Conservation (phyloP, 2,888 invertebrate species). For the Metallyticus violacea region DNA sequence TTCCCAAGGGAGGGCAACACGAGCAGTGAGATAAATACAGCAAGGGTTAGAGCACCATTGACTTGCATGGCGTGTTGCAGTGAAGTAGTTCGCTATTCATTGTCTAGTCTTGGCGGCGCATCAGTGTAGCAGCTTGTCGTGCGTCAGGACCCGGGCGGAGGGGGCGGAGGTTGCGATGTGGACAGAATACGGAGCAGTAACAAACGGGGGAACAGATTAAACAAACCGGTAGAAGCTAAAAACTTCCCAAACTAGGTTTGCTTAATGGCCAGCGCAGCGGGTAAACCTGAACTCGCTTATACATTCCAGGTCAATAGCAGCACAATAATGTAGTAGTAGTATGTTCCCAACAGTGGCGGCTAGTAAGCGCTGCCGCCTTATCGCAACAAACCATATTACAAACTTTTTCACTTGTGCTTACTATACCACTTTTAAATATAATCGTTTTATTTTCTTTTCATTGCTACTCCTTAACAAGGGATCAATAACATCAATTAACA, state of each 20-base stretch:
- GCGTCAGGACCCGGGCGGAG: background rate
- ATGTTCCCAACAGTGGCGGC: too few species aligned
- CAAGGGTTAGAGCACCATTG: constrained; percentile 9
- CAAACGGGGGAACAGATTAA: too few species aligned
- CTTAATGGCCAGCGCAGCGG: background rate
- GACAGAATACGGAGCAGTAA: background rate
- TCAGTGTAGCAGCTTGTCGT: constrained; percentile 22
- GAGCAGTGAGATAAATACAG: too few species aligned
- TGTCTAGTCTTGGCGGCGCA: constrained; percentile 22
- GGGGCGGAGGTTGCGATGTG: background rate
- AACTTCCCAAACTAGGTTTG: background rate
- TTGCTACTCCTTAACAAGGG: too few species aligned
- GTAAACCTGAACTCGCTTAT: background rate
- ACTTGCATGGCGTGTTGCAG: constrained; percentile 25
- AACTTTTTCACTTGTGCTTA: too few species aligned
- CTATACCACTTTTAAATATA: too few species aligned
- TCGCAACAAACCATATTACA: too few species aligned
- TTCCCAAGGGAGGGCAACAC: too few species aligned
- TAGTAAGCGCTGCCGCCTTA: too few species aligned
- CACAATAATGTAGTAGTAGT: too few species aligned
- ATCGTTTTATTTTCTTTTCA: too few species aligned
- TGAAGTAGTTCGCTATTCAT: constrained; percentile 23
- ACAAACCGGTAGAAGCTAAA: background rate
- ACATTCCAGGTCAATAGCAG: background rate
- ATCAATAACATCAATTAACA: too few species aligned